Percentiles rank a stretch among this genome's conserved stretches.
Conservation (phyloP, 2,113 vertebrate genomes). For the Phainopepla nitens region DNA sequence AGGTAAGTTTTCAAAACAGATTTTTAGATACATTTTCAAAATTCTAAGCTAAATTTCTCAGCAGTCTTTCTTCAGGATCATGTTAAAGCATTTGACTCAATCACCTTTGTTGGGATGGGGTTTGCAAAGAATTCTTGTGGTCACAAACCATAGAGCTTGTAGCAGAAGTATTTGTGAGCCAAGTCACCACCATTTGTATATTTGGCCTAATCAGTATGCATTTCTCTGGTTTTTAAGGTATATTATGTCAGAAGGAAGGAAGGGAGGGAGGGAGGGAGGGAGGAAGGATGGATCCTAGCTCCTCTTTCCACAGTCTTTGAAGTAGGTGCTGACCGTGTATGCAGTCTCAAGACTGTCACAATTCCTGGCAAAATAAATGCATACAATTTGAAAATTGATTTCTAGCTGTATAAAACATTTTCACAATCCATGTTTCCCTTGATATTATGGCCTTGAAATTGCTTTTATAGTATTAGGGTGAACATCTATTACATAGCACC, state of each 20-base stretch:
- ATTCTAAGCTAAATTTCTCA: not conserved
- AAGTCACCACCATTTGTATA: not conserved
- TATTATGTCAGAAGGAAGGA: not conserved
- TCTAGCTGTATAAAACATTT: not conserved
- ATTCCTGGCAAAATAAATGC: not conserved
- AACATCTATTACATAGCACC: not conserved
- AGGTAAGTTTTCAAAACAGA: not conserved
- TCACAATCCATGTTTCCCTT: not conserved
- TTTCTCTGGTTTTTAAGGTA: not conserved
- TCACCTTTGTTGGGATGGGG: not conserved
- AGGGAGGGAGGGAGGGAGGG: not conserved
- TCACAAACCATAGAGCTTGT: not conserved
- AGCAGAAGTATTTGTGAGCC: not conserved
- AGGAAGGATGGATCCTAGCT: not conserved
- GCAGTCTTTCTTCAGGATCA: not conserved
- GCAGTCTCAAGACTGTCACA: not conserved
- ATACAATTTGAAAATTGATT: not conserved
- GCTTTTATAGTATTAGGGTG: not conserved
- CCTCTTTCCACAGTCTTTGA: not conserved
- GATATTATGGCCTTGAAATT: not conserved
- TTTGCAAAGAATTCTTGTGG: not conserved
- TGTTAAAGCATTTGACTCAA: not conserved
- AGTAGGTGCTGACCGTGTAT: not conserved
- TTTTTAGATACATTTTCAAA: not conserved
- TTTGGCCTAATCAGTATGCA: not conserved